Evolutionary conservation across 1,140 invertebrate species (phyloP).

Genomic region (Trialeurodes vaporariorum): DNA sequence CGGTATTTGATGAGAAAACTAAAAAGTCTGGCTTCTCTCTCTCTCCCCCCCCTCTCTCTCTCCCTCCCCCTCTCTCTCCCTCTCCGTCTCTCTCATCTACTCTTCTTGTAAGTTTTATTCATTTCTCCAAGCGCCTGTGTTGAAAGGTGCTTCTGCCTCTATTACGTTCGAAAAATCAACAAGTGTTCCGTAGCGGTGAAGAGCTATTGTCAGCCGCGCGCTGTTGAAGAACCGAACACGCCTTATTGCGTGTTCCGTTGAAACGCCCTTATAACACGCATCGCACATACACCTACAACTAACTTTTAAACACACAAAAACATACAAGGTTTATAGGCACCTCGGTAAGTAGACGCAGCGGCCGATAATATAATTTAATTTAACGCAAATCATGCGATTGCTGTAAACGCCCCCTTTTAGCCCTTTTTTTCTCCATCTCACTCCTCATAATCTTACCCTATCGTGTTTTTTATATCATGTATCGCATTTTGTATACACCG

Average conservation of each 20-base stretch:
- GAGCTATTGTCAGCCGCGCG: background rate
- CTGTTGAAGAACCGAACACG: background rate
- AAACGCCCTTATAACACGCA: background rate
- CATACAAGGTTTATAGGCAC: too few species aligned
- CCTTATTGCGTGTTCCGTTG: background rate
- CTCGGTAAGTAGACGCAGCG: background rate
- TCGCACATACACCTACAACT: background rate
- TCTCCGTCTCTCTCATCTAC: too few species aligned
- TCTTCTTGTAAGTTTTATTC: too few species aligned
- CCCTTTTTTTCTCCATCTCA: too few species aligned
- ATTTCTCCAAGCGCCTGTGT: background rate
- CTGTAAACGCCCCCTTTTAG: background rate
- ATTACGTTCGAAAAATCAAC: background rate
- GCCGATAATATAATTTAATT: background rate
- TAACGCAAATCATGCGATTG: background rate
- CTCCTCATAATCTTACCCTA: too few species aligned
- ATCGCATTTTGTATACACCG: too few species aligned
- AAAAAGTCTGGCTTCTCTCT: too few species aligned
- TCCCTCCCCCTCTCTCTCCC: too few species aligned
- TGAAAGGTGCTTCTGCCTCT: background rate
- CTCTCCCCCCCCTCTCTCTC: too few species aligned
- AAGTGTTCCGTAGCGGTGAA: background rate
- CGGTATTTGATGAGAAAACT: too few species aligned
- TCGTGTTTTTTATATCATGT: too few species aligned
- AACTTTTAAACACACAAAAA: too few species aligned